Conservation (phyloP, 2,888 invertebrate species). For the Drosophila mulleri region DNA sequence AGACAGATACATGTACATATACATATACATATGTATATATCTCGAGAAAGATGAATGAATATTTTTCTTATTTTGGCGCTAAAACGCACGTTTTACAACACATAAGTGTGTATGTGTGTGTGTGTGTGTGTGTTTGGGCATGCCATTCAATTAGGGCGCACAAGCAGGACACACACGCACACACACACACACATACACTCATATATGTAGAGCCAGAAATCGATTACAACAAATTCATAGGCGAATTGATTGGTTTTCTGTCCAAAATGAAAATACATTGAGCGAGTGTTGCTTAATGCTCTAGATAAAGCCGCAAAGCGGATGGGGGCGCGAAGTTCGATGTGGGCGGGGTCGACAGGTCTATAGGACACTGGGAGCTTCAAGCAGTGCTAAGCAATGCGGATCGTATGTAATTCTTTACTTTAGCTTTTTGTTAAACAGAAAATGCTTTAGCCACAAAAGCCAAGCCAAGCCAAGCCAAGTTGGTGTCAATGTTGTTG, state of each 20-base stretch:
- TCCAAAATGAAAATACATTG: constrained; percentile 28
- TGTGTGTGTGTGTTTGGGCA: constrained; percentile 24
- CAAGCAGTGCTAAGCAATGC: background rate
- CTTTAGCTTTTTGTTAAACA: background rate
- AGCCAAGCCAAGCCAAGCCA: constrained; percentile 11
- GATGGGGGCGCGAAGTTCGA: too few relatives aligned
- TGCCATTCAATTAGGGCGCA: constrained; percentile 56
- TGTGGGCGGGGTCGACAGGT: background rate
- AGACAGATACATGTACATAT: too few relatives aligned
- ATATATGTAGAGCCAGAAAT: constrained; percentile 22
- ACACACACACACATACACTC: background rate
- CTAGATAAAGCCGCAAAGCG: constrained; percentile 17
- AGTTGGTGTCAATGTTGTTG: constrained; percentile 46
- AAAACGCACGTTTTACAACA: constrained; percentile 66
- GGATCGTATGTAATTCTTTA: constrained; percentile 2
- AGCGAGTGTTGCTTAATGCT: constrained; percentile 29
- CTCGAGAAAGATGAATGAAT: constrained; percentile 64
- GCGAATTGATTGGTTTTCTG: constrained; percentile 58
- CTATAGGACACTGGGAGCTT: background rate
- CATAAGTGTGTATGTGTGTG: constrained; percentile 6
- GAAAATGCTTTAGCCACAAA: constrained; percentile 37
- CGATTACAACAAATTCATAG: constrained; percentile 62
- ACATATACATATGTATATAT: background rate
- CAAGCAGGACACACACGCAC: background rate
- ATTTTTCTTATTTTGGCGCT: constrained; percentile 45